Evolutionary conservation across 2,888 invertebrate genomes (phyloP).

Genomic region (Cryptocheilus praepositus): DNA sequence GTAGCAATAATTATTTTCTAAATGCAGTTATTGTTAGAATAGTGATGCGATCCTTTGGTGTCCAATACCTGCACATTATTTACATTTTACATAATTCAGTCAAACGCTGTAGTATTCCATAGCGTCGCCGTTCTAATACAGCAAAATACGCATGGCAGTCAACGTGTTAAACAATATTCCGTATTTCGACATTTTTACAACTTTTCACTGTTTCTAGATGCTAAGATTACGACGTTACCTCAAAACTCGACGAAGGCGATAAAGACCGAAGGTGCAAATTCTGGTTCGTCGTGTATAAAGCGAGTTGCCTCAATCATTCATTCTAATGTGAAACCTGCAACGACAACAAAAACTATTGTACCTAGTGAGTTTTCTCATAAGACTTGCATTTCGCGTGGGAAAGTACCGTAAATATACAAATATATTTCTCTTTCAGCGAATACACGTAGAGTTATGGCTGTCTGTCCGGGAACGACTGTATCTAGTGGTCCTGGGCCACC

Average conservation of each 20-base stretch:
- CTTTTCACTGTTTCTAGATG: slow-evolving; percentile 17
- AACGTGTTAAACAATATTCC: too few relatives aligned
- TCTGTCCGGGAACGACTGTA: slow-evolving; percentile 53
- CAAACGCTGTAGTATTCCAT: too few relatives aligned
- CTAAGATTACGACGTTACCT: slow-evolving; percentile 14
- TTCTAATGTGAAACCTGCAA: slow-evolving; percentile 36
- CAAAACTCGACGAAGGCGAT: slow-evolving; percentile 23
- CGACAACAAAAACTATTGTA: slow-evolving; percentile 45
- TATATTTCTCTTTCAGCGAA: slow-evolving; percentile 34
- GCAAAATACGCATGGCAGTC: too few relatives aligned
- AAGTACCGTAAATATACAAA: not conserved
- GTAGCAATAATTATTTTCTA: too few relatives aligned
- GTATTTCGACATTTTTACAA: too few relatives aligned
- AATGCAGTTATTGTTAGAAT: too few relatives aligned
- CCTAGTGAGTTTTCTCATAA: slow-evolving; percentile 42
- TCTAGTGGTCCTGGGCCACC: slow-evolving; percentile 67
- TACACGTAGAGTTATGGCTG: slow-evolving; percentile 48
- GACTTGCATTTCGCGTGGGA: slow-evolving; percentile 1
- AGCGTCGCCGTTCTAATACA: too few relatives aligned
- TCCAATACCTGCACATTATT: too few relatives aligned
- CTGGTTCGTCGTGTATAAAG: slow-evolving; percentile 25
- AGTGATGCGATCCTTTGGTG: too few relatives aligned
- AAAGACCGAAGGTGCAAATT: slow-evolving; percentile 34
- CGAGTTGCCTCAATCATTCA: slow-evolving; percentile 36
- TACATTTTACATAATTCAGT: too few relatives aligned